Base-by-base conservation (phyloP, 1,140 invertebrate species). In the Zaprionus kolodkinae region DNA sequence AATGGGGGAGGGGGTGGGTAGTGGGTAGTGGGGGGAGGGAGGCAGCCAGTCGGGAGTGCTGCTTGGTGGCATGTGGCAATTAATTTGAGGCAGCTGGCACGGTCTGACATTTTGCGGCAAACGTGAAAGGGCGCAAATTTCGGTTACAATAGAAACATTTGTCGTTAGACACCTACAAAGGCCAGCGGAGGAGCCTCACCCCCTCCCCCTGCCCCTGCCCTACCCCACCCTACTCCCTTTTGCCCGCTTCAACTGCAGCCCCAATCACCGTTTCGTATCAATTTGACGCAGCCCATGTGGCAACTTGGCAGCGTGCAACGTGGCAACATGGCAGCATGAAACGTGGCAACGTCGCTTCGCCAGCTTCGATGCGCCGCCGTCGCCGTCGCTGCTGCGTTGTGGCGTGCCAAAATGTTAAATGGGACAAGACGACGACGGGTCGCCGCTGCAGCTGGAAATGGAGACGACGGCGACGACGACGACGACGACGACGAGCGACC, bases 341-440 rank as follows among this genome's bases (percentile, higher is more conserved):
- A 30, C 27, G 27, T 30, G 27, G 27, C 27, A 30, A 40, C 38
- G 7, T 59, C 25, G 48, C 21, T 11, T 35, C 38, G 43, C 38
- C 67, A 45, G 74, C 71, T 75, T 65, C 72, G 80, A 76, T 79
- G 72, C 59, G 40, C 40, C 36, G 11, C 36, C 11, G 13, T 4
- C 45, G 45, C 7, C 15, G 45, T 15, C 9, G 27, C 27, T 30
- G 38, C 38, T 60, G 64, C 30, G 52, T 35, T 62, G 69, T 70
- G 69, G 60, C 66, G 75, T 81, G 74, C 70, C 79, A 78, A 81
- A 82, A 78, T 81, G 72, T 83, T 83, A 83, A 83, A 83, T 79
- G 81, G 81, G 81, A 76, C 81, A 83, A 76, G 55, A 79, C 76
- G 63, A 60, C 45, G 45, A 72, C 36, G 43, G 50, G 48, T 55